Percentiles rank a stretch among this genome's conserved stretches.
Evolutionary conservation across 2,888 invertebrate species (phyloP).

Genomic region (Drosophila melanosoma): DNA sequence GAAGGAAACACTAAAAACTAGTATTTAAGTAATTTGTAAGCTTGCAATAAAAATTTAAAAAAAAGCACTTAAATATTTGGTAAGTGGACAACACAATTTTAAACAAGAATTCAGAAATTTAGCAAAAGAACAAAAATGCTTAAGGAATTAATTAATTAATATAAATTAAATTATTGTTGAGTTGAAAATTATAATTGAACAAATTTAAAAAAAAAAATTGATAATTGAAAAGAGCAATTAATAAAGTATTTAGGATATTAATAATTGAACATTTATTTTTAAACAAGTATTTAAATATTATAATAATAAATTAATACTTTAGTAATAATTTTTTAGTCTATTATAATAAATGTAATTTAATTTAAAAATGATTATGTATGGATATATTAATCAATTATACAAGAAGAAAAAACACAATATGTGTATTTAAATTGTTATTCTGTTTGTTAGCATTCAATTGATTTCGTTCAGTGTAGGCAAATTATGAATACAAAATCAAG

Average conservation of each 20-base stretch:
- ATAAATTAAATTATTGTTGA: neutral
- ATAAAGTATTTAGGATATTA: neutral
- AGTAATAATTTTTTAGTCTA: no score
- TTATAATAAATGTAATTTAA: neutral
- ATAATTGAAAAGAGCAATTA: neutral
- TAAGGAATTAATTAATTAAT: neutral
- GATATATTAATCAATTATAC: neutral
- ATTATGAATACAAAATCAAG: conserved; percentile 71
- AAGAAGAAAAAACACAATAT: neutral
- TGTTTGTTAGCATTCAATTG: neutral
- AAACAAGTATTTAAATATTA: neutral
- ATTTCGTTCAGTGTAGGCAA: conserved; percentile 38
- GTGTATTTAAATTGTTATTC: neutral
- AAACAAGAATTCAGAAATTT: neutral
- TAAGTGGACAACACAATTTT: neutral
- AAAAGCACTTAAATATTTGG: no score
- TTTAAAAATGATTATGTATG: neutral
- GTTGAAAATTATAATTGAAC: neutral
- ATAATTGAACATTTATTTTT: neutral
- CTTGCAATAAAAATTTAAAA: neutral
- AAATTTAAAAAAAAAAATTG: neutral
- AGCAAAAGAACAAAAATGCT: neutral
- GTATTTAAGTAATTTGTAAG: neutral
- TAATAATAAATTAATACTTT: no score
- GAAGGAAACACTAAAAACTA: neutral